Evolutionary conservation across 2,888 invertebrate genomes (phyloP).

Genomic region (Desoria tigrina): DNA sequence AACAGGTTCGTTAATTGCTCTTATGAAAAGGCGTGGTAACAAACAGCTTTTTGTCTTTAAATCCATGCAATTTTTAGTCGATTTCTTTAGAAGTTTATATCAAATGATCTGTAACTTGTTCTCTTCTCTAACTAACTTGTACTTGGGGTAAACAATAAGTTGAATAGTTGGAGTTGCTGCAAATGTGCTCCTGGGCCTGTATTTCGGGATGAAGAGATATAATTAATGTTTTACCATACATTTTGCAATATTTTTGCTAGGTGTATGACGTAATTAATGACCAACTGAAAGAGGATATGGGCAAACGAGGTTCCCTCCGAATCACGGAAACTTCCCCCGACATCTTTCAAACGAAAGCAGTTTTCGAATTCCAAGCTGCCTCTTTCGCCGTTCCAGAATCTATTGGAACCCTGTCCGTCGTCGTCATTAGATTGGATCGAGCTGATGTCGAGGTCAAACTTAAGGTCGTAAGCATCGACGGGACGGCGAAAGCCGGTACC

Average conservation of each 20-base stretch:
- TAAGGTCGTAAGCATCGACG: slow-evolving; percentile 63
- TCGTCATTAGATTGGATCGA: slow-evolving; percentile 59
- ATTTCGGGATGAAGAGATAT: no score
- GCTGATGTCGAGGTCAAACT: slow-evolving; percentile 57
- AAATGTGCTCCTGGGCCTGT: no score
- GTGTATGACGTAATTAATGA: slow-evolving; percentile 24
- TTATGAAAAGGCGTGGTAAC: no score
- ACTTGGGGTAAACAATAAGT: no score
- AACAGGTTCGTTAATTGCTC: slow-evolving; percentile 58
- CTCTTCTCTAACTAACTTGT: no score
- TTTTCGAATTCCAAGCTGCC: slow-evolving; percentile 62
- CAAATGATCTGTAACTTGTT: no score
- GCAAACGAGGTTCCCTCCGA: neutral
- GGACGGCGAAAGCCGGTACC: slow-evolving; percentile 56
- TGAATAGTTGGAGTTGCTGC: no score
- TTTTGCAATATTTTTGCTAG: no score
- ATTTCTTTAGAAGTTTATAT: no score
- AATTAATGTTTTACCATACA: no score
- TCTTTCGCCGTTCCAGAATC: slow-evolving; percentile 62
- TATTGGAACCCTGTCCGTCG: slow-evolving; percentile 57
- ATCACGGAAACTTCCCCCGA: neutral
- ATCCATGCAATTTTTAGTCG: no score
- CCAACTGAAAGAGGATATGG: slow-evolving; percentile 11
- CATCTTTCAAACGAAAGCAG: slow-evolving; percentile 53
- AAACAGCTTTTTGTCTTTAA: no score